Evolutionary conservation across 2,888 invertebrate genomes (phyloP), one percentile per base, ranked within the genome.

Genomic region (Chromoteleia sp.): DNA sequence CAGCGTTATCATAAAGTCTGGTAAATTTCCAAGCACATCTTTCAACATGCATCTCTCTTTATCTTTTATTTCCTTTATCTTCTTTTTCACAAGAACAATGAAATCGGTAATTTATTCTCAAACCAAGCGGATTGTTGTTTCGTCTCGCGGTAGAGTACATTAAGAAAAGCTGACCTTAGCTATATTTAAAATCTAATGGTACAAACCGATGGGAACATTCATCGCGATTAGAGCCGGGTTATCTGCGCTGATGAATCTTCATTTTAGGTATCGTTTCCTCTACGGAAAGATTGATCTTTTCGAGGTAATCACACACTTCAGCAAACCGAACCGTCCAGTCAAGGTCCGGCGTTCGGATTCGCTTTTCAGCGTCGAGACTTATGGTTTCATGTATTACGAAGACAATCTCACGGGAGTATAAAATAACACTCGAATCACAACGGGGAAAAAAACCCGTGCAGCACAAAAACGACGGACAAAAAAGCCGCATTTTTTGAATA

Each of bases 241-340:
- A 78, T 78, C 78, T 78, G 48, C 71, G 25, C 65, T 73, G 78
- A 78, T 78, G 79, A 79, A 73, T 79, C 79, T 79, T 78, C 65
- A 65, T 78, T 78, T 78, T 78, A 65, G 65, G 71, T 78, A 78
- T 78, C 65, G 71, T 58, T 79, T 79, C 73, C 79, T 79, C 73
- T 61, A 61, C 48, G 68, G 68, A 50, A 65, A 80, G 79, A 80
- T 80, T 74, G 74, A 80, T 80, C 79, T 80, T 79, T 68, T 80
- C 74, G 79, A 68, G 68, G 67, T 74, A 80, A 80, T 80, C 79
- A 68, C 74, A 68, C 74, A 80, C 79, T 80, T 54, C 68, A 63
- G 74, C 73, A 80, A 80, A 79, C 73, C 14, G 59, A 79, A 67
- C 73, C 79, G 67, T 79, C 73, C 73, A 79, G 79, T 79, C 79